Conservation (phyloP, 2,113 vertebrate species). For the Forbesichthys agassizii region DNA sequence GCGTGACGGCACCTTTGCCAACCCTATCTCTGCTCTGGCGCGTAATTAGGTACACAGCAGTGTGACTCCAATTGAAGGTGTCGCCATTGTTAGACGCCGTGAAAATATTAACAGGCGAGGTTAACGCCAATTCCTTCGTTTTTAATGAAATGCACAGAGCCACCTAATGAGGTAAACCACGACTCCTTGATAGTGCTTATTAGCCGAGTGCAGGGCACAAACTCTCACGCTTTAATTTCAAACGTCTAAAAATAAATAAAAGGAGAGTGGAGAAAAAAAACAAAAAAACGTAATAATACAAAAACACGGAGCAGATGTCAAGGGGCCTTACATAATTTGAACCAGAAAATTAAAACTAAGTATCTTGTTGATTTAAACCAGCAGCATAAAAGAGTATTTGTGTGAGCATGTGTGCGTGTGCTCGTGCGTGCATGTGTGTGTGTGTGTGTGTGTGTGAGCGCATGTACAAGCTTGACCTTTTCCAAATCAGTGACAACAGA, state of each 20-base stretch:
- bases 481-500: conserved; percentile 71
- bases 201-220: conserved; percentile 89
- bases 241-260: conserved; percentile 86
- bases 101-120: conserved; percentile 96
- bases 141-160: conserved; percentile 98
- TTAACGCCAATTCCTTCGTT: conserved; percentile 96
- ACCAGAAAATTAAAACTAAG: conserved; percentile 82
- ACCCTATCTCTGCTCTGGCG: conserved; percentile 83
- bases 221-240: conserved; percentile 91
- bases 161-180: conserved; percentile 97
- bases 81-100: conserved; percentile 92
- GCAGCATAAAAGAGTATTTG: conserved; percentile 80
- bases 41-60: conserved; percentile 95
- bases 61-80: conserved; percentile 97
- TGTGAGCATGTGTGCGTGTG: conserved; percentile 67
- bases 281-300: conserved; percentile 23
- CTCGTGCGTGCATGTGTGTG: background rate
- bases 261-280: conserved; percentile 15
- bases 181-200: conserved; percentile 98
- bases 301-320: conserved; percentile 86
- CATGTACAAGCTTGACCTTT: conserved; percentile 70
- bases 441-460: background rate
- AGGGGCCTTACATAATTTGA: conserved; percentile 88
- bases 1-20: conserved; percentile 76
- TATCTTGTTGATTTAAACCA: conserved; percentile 86